phyloP scores from a whole-genome alignment of 2,797 vertebrate species.

The Aphelocoma californica region DNA sequence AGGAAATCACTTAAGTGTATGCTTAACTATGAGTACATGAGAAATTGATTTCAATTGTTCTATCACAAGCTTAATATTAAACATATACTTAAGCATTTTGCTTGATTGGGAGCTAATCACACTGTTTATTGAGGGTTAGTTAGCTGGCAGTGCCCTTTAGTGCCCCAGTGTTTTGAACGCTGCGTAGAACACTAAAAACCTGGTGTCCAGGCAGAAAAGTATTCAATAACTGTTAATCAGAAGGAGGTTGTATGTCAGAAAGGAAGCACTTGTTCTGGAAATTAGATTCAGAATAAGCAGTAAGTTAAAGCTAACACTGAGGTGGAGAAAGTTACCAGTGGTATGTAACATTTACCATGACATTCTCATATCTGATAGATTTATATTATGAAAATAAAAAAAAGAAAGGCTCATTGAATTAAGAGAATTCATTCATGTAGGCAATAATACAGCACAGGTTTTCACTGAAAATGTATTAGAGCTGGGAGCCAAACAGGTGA shows the following conservation, averaged over 20 bases:
- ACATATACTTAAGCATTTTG: constrained; percentile 28
- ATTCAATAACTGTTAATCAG: not conserved
- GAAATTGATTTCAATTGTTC: constrained; percentile 53
- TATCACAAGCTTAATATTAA: constrained; percentile 1
- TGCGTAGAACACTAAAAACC: not conserved
- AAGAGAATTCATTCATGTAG: not conserved
- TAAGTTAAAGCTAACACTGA: not conserved
- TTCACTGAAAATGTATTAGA: not conserved
- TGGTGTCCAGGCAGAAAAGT: not conserved
- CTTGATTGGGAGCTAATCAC: constrained; percentile 39
- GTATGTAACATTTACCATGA: not conserved
- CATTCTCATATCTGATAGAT: not conserved
- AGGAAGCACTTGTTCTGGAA: not conserved
- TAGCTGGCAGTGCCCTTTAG: constrained; percentile 15
- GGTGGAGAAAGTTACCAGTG: not conserved
- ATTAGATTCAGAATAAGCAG: not conserved
- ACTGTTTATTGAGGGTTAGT: constrained; percentile 46
- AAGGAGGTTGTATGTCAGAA: not conserved
- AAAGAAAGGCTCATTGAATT: not conserved
- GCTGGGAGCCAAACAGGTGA: not conserved
- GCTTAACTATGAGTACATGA: constrained; percentile 38
- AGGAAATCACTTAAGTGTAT: constrained; percentile 54
- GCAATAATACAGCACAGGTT: not conserved
- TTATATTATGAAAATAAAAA: not conserved
- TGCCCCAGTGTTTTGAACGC: not conserved